These are phyloP conservation scores for Papilio dardanus DNA, from an alignment of 1,140 invertebrate species.

Conservation along the genomic window DNA sequence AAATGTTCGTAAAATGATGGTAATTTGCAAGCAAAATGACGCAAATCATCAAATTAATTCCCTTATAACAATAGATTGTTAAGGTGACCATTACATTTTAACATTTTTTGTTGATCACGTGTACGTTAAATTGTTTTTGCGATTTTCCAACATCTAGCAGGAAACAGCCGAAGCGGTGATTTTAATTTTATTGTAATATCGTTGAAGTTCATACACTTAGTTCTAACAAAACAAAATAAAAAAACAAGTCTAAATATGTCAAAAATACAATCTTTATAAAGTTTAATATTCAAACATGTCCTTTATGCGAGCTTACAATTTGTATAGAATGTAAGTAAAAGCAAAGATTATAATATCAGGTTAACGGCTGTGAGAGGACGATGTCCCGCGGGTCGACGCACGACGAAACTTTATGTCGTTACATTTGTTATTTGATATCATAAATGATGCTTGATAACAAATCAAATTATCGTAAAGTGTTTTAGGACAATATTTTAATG, in stretches of 20 bases:
- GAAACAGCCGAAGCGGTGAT: background rate
- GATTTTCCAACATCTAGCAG: background rate
- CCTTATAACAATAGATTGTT: background rate
- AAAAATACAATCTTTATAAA: too few species aligned
- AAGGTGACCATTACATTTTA: background rate
- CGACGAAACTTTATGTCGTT: background rate
- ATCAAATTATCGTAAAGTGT: constrained; percentile 9
- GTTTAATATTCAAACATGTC: background rate
- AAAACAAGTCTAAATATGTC: background rate
- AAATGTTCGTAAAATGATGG: background rate
- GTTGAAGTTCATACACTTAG: too few species aligned
- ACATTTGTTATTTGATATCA: constrained; percentile 22
- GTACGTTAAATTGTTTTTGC: background rate
- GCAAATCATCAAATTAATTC: background rate
- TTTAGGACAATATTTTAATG: constrained; percentile 19
- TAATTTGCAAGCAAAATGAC: background rate
- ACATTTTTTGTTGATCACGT: background rate
- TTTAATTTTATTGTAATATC: background rate
- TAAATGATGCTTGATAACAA: background rate
- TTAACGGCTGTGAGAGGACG: constrained; percentile 8
- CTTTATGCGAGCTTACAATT: background rate
- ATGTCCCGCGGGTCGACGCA: constrained; percentile 2
- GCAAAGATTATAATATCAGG: constrained; percentile 13
- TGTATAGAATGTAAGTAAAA: constrained; percentile 5
- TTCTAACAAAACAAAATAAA: background rate